Base-by-base conservation (phyloP, 2,113 vertebrate species). In the Gallinago paraguaiae region DNA sequence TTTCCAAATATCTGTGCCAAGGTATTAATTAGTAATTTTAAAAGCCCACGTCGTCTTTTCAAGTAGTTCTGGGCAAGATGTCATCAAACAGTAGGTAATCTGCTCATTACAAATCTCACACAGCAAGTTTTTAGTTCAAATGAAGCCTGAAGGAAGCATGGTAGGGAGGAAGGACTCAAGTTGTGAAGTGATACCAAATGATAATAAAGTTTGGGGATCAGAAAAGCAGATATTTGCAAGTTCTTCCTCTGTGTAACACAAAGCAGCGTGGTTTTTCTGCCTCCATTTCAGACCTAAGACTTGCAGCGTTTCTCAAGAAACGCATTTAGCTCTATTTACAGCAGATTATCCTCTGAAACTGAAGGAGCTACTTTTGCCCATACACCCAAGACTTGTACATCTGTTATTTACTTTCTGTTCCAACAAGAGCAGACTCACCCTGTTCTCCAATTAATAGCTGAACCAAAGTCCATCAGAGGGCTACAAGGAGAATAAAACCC, bases 11-110 rank as follows among this genome's bases (percentile, higher is more conserved):
- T 22, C 68, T 69, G 61, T 75, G 48, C 88, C 48, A 60, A 70
- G n/a, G 56, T 85, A 91, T 88, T 96, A 95, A 97, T 96, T 96
- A 91, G 78, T 41, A 65, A n/a, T 90, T 90, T 90, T 81, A 43
- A 92, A 95, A 80, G 39, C 74, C 71, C 63, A 51, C 8, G 1
- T 64, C 0, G 16, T 33, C 76, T 88, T 88, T 87, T 17, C 19
- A 94, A 94, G 64, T 7, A 33, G 48, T 82, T 88, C 84, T 86
- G 88, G 71, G 91, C 70, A 81, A 82, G 20, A 45, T 83, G 70
- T 78, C 89, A 88, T 74, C 86, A 89, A 93, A 39, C 93, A 90
- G 91, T 11, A 37, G 95, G 93, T 53, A 80, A 67, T 30, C 82
- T 72, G 78, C 87, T 93, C 91, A 35, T 92, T 78, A 91, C 68